phyloP scores from a whole-genome alignment of 2,113 vertebrate genomes.

The Pituophis catenifer region DNA sequence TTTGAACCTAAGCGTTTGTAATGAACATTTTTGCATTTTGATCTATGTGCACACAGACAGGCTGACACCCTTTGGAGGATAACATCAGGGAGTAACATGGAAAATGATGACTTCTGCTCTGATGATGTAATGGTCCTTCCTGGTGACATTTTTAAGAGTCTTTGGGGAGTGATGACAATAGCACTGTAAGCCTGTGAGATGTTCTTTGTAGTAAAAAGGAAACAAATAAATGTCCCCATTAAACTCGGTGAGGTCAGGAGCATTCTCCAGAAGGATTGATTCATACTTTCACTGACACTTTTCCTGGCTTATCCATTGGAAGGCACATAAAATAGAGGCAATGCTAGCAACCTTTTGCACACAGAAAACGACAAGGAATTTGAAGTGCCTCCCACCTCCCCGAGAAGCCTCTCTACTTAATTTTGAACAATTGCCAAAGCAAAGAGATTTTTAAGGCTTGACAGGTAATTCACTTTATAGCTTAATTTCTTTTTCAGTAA shows the following conservation, averaged over 20 bases:
- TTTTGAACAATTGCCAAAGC: neutral
- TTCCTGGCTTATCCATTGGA: conserved; percentile 47
- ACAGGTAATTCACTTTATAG: neutral
- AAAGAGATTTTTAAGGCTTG: neutral
- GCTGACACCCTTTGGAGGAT: conserved; percentile 19
- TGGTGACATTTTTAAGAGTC: conserved; percentile 59
- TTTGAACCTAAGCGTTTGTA: conserved; percentile 43
- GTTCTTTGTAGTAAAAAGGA: conserved; percentile 69
- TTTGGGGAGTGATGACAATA: conserved; percentile 64
- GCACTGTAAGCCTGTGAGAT: conserved; percentile 60
- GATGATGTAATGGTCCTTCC: conserved; percentile 60
- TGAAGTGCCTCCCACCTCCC: neutral
- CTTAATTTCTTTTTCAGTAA: neutral
- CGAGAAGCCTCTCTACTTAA: neutral
- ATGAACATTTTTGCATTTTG: neutral
- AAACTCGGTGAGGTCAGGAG: conserved; percentile 65
- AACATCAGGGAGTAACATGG: conserved; percentile 58
- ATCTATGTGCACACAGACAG: conserved; percentile 17
- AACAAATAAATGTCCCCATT: conserved; percentile 71
- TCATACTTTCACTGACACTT: conserved; percentile 55
- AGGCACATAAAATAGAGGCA: conserved; percentile 54
- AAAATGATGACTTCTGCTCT: conserved; percentile 56
- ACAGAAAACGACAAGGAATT: conserved; percentile 1
- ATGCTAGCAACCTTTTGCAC: conserved; percentile 52
- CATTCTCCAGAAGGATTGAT: conserved; percentile 63